Base-by-base conservation (phyloP, 2,888 invertebrate species). In the Tetragnatha montana region DNA sequence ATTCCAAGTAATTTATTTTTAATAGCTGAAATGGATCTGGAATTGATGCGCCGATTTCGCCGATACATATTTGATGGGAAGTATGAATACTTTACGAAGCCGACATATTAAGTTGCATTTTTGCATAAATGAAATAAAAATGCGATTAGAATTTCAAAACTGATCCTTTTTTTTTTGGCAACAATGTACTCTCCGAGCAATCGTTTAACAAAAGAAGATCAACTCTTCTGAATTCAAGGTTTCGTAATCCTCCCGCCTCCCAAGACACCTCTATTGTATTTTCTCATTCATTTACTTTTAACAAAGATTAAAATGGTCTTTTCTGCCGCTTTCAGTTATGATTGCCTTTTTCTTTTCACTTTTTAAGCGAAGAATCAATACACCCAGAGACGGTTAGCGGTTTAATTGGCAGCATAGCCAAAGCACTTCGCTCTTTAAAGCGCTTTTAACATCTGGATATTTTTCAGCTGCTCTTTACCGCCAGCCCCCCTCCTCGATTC, bases 321-420 rank as follows among this genome's bases (percentile, higher is more conserved):
- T 82, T 82, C 73, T 71, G 71, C 50, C 8, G 6, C 60, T 60
- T 60, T 17, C 47, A 76, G 76, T 71, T 51, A 82, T 21, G 73
- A 73, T 82, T 82, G 74, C 60, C 19, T 73, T 49, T 50, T 60
- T 19, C 76, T 21, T 71, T 21, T 21, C 50, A 22, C 70, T 51
- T 82, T 60, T 69, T 51, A 35, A 68, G 70, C 60, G 4, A n/a
- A 74, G 89, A 35, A 85, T 89, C 85, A 79, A 85, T 85, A 84
- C n/a, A n/a, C 76, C 49, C 21, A 60, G 51, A 70, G 69, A 89
- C 81, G 79, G 82, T 81, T 87, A 89, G 81, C 21, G 81, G 76
- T 89, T 89, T 85, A 89, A 89, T 89, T 89, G 89, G 85, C 70
- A 35, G 85, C 51, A 78, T 35, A 35, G 35, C 68, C 17, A 85